Evolutionary conservation across 2,797 vertebrate species (phyloP), one percentile per base, ranked within the genome.

Genomic region (Pyrocephalus nanus): DNA sequence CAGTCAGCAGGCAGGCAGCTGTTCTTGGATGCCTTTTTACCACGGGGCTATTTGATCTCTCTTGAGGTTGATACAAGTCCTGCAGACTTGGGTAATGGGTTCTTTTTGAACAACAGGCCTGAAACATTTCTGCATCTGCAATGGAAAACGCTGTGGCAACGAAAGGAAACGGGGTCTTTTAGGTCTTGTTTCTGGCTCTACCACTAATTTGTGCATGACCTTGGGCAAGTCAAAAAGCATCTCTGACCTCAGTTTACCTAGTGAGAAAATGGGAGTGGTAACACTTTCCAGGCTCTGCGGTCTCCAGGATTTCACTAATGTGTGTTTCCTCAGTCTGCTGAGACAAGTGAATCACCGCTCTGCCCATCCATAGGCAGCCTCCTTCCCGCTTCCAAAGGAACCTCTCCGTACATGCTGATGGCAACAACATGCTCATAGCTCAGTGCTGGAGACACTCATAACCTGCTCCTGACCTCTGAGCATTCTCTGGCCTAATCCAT

Each of bases 181-280:
- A 84, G 90, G 86, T 84, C 88, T 96, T 61, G 76, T 95, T 94
- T 91, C 90, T 95, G 95, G 66, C 67, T 95, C 87, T 79, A 15
- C 83, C 86, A 17, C 83, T 92, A 82, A 95, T 91, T 82, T 64
- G 47, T 70, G 82, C 77, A 61, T 94, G 92, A 93, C 95, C 95
- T 79, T 85, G 88, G 80, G 95, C 95, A 84, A 94, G 85, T 34
- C 60, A 64, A 62, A 92, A 92, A 81, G 69, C 86, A 81, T 79
- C 93, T 38, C 91, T 95, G 94, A 95, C 92, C 96, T 95, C 83
- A 71, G 90, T 88, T 96, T 94, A 94, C 93, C 91, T 67, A 76
- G 57, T n/a, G 93, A 73, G 93, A 92, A 92, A 79, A 93, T 48
- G 93, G 90, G 95, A 96, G 95, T 30, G 75, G 94, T n/a, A 87